These are phyloP conservation scores for Axinella damicornis DNA, from an alignment of 37 sponge, comb jelly and placozoan genomes.

Conservation along the genomic window DNA sequence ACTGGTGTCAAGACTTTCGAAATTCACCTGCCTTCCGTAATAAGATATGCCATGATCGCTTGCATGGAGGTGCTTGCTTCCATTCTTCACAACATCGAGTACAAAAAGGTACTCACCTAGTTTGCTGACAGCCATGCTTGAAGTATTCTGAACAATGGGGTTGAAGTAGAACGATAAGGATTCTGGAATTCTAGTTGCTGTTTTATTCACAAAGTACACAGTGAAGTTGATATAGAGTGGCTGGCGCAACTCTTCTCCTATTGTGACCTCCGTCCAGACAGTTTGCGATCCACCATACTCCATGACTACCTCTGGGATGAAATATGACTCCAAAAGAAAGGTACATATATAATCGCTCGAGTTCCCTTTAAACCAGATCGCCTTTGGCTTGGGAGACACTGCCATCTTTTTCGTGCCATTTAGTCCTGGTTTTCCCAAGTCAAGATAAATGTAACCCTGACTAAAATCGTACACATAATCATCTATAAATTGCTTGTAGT, in stretches of 20 bases:
- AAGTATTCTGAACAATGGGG: constrained; percentile 4
- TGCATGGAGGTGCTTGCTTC: constrained; percentile 74
- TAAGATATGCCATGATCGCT: constrained; percentile 35
- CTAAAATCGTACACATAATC: neutral
- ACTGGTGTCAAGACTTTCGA: constrained; percentile 37
- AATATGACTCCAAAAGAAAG: neutral
- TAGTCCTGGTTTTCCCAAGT: neutral
- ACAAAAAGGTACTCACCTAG: constrained; percentile 50
- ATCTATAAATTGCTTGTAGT: neutral
- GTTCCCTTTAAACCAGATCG: neutral
- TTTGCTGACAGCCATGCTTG: constrained; percentile 44
- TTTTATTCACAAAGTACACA: constrained; percentile 52
- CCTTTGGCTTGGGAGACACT: neutral
- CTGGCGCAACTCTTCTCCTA: neutral
- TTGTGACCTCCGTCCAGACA: neutral
- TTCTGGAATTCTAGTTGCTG: constrained; percentile 72
- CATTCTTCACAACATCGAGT: constrained; percentile 71
- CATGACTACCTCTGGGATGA: neutral
- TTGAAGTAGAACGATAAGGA: constrained; percentile 44
- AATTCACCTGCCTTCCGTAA: neutral
- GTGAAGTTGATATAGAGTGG: constrained; percentile 10
- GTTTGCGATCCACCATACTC: constrained; percentile 38
- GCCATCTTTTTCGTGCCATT: neutral
- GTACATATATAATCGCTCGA: too few relatives aligned
- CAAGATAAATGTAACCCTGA: neutral